These are phyloP conservation scores for Cinara cedri DNA, from an alignment of 2,888 invertebrate genomes.

Conservation along the genomic window DNA sequence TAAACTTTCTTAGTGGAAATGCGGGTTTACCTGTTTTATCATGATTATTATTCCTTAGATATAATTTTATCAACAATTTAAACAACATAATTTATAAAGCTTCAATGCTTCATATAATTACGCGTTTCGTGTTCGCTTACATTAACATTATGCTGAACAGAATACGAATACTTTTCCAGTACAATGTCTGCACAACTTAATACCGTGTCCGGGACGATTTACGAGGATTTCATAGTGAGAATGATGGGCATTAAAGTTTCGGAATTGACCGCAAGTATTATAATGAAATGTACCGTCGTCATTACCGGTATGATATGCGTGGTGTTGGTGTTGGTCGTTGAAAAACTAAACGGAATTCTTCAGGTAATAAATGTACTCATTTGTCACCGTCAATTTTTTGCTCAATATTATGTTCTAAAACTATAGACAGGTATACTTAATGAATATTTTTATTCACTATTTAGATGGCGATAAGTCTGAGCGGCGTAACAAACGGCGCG, in stretches of 20 bases:
- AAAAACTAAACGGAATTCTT: slow-evolving; percentile 74
- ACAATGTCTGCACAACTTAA: slow-evolving; percentile 81
- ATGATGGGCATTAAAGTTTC: slow-evolving; percentile 72
- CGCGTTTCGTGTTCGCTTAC: too few relatives aligned
- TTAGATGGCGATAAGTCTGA: slow-evolving; percentile 63
- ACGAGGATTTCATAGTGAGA: slow-evolving; percentile 76
- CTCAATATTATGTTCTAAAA: not conserved
- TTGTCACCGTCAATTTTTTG: too few relatives aligned
- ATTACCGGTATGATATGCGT: slow-evolving; percentile 72
- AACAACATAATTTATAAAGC: too few relatives aligned
- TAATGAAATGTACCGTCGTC: slow-evolving; percentile 75
- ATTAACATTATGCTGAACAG: too few relatives aligned
- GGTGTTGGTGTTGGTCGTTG: slow-evolving; percentile 73
- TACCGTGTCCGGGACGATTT: slow-evolving; percentile 79
- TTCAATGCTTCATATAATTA: too few relatives aligned
- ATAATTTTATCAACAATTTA: too few relatives aligned
- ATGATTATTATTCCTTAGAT: too few relatives aligned
- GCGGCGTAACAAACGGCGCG: slow-evolving; percentile 61
- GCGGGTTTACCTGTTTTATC: too few relatives aligned
- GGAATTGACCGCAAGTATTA: slow-evolving; percentile 69
- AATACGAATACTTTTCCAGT: slow-evolving; percentile 63
- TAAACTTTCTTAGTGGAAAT: too few relatives aligned
- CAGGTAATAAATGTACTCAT: too few relatives aligned
- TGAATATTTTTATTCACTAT: too few relatives aligned
- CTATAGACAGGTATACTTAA: too few relatives aligned